Conservation (phyloP, 2,888 invertebrate species). For the Ichneumoninae sp. region DNA sequence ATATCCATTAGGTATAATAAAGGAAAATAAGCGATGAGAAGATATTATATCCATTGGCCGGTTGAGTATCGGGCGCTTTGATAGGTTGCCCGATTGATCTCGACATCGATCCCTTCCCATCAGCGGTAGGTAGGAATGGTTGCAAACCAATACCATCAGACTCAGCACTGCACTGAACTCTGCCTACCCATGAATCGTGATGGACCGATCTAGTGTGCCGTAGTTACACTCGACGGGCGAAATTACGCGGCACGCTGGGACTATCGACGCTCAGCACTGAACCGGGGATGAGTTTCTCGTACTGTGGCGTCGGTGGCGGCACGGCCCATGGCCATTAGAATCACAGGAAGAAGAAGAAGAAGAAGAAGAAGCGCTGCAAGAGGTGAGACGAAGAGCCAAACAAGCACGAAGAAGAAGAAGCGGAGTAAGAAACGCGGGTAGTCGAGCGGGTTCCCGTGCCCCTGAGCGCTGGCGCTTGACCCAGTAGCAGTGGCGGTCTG, state of each 20-base stretch:
- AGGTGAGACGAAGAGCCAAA: constrained; percentile 64
- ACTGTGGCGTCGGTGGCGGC: constrained; percentile 38
- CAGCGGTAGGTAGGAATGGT: constrained; percentile 51
- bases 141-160: constrained; percentile 53
- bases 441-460: constrained; percentile 75
- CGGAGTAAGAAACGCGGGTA: constrained; percentile 59
- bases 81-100: constrained; percentile 59
- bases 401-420: constrained; percentile 50
- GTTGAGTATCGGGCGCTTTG: constrained; percentile 53
- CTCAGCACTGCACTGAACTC: constrained; percentile 35
- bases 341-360: constrained; percentile 45
- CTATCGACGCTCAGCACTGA: constrained; percentile 49
- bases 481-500: constrained; percentile 77
- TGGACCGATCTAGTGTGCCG: constrained; percentile 61
- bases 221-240: constrained; percentile 57
- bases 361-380: constrained; percentile 53
- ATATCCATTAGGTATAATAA: constrained; percentile 54
- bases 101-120: constrained; percentile 56
- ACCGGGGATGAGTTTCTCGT: constrained; percentile 54
- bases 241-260: constrained; percentile 60
- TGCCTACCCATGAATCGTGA: constrained; percentile 55
- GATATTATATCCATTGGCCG: constrained; percentile 45
- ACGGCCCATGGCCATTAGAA: constrained; percentile 56
- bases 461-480: constrained; percentile 78
- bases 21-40: constrained; percentile 54